Percentiles rank a stretch among this genome's conserved stretches.
Evolutionary conservation across 2,888 invertebrate genomes (phyloP).

Genomic region (Taenaris catops): DNA sequence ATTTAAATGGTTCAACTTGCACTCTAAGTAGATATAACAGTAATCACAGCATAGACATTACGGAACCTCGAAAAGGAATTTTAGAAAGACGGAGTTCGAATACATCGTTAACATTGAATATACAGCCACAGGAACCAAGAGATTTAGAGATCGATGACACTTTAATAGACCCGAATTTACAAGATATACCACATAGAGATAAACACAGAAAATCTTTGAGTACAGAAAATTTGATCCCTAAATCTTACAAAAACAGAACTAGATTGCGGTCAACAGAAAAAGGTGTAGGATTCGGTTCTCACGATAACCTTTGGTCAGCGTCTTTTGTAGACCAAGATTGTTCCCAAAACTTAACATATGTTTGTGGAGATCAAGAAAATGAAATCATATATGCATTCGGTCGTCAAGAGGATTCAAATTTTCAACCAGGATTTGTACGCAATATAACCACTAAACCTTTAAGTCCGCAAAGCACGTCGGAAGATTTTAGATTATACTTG

Average conservation of each 20-base stretch:
- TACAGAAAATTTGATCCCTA: constrained; percentile 80
- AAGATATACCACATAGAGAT: constrained; percentile 55
- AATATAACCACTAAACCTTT: constrained; percentile 83
- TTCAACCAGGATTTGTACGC: constrained; percentile 58
- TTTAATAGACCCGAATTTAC: constrained; percentile 50
- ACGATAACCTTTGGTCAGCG: constrained; percentile 73
- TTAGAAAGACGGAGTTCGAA: constrained; percentile 89
- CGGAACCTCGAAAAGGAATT: constrained; percentile 80
- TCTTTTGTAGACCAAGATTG: constrained; percentile 62
- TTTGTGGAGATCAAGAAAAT: constrained; percentile 70
- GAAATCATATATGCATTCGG: constrained; percentile 74
- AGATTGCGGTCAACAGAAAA: constrained; percentile 48
- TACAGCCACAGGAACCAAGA: constrained; percentile 63
- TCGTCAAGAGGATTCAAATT: constrained; percentile 54
- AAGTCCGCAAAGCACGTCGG: constrained; percentile 83
- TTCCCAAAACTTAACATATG: constrained; percentile 59
- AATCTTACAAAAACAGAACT: constrained; percentile 65
- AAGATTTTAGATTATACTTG: constrained; percentile 85
- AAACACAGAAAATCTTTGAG: constrained; percentile 79
- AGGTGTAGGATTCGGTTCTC: constrained; percentile 58
- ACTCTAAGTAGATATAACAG: constrained; percentile 71
- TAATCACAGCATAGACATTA: constrained; percentile 66
- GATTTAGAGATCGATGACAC: constrained; percentile 68
- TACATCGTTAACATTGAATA: constrained; percentile 87
- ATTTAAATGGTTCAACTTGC: constrained; percentile 70